phyloP scores from a whole-genome alignment of 1,140 invertebrate species.

The Bombus haemorrhoidalis region DNA sequence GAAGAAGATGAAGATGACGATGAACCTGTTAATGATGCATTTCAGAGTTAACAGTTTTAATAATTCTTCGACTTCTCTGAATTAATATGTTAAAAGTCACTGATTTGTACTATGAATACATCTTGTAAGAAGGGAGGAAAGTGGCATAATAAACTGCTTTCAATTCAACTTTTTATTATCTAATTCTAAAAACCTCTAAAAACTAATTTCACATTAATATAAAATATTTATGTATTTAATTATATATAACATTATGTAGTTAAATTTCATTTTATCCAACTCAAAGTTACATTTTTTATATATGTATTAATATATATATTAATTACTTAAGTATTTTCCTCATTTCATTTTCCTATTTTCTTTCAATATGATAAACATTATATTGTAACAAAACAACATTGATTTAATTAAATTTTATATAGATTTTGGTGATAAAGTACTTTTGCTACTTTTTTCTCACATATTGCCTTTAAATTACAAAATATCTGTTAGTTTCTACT shows the following conservation, averaged over 20 bases:
- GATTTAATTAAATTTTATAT: too few relatives aligned
- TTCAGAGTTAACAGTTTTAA: slow-evolving; percentile 77
- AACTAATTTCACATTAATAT: background rate
- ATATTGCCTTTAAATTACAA: too few relatives aligned
- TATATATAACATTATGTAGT: background rate
- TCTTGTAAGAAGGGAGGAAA: slow-evolving; percentile 24
- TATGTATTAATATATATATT: background rate
- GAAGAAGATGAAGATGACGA: slow-evolving; percentile 96
- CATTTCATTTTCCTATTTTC: background rate
- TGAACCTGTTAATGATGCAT: slow-evolving; percentile 84
- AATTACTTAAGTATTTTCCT: background rate
- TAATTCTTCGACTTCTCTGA: background rate
- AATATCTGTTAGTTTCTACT: too few relatives aligned
- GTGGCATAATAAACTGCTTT: slow-evolving; percentile 22
- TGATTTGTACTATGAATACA: slow-evolving; percentile 24
- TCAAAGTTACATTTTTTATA: background rate
- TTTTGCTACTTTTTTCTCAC: too few relatives aligned
- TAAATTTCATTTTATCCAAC: background rate
- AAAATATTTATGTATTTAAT: background rate
- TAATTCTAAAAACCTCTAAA: background rate
- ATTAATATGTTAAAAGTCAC: slow-evolving; percentile 21
- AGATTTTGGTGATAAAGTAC: too few relatives aligned
- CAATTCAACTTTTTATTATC: background rate
- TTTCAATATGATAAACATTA: background rate
- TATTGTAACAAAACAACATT: too few relatives aligned